Conservation (phyloP, 2,113 vertebrate genomes). For the Silurus asotus region DNA sequence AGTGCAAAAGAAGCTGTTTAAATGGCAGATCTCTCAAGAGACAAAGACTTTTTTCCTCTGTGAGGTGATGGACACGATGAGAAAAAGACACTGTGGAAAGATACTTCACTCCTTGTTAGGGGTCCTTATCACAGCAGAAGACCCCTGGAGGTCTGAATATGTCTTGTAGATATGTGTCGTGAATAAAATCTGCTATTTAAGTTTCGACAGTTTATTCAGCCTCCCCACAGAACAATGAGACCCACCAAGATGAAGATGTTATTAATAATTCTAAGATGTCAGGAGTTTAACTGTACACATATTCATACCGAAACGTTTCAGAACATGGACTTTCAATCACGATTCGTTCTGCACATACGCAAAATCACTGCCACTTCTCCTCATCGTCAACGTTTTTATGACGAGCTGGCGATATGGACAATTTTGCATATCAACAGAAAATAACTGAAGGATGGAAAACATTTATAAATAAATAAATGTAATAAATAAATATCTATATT, state of each 20-base stretch:
- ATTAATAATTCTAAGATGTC: neutral
- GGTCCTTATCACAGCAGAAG: neutral
- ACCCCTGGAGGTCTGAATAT: neutral
- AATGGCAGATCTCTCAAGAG: neutral
- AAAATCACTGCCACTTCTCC: no score
- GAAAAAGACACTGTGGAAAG: neutral
- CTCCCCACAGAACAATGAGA: neutral
- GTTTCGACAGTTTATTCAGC: neutral
- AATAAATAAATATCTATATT: no score
- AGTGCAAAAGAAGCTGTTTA: neutral
- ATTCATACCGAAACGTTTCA: no score
- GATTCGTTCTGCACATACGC: no score
- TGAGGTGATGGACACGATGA: neutral
- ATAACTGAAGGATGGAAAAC: no score
- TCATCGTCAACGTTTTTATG: no score
- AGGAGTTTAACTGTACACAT: no score
- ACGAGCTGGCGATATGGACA: no score
- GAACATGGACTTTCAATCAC: no score
- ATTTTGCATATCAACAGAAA: no score
- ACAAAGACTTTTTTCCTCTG: neutral
- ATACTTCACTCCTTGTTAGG: neutral
- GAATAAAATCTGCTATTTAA: neutral
- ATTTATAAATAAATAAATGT: no score
- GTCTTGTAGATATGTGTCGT: no score
- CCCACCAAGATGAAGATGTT: neutral